phyloP scores from a whole-genome alignment of 2,888 invertebrate genomes.

The Rhamnusium bicolor region DNA sequence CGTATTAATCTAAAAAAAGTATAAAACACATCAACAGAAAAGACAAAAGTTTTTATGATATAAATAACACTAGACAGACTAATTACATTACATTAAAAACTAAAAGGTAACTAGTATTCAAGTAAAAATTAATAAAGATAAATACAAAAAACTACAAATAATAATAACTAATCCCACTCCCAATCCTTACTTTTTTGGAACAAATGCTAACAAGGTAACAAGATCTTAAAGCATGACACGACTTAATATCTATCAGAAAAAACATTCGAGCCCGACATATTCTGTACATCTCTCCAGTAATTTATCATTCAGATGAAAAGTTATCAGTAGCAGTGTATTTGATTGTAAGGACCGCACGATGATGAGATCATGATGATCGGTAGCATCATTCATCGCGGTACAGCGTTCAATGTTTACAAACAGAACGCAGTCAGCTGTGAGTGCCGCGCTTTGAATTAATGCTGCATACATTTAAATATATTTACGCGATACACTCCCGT shows the following conservation, averaged over 20 bases:
- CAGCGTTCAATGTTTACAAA: conserved; percentile 69
- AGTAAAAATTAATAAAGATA: no score
- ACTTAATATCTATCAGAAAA: conserved; percentile 14
- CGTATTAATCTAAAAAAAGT: no score
- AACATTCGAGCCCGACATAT: neutral
- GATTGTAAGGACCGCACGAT: conserved; percentile 5
- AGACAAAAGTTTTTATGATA: no score
- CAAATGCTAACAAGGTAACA: neutral
- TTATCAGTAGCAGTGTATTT: conserved; percentile 19
- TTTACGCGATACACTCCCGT: conserved; percentile 62
- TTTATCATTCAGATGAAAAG: conserved; percentile 10
- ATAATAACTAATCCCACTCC: neutral
- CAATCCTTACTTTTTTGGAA: neutral
- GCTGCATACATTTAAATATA: conserved; percentile 73
- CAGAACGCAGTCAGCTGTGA: conserved; percentile 72
- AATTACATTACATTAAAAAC: no score
- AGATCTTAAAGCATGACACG: neutral
- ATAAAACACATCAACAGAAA: no score
- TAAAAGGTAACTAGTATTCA: no score
- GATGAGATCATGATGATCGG: conserved; percentile 39
- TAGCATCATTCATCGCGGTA: conserved; percentile 44
- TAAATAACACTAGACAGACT: no score
- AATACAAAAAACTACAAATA: neutral
- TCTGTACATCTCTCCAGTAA: neutral
- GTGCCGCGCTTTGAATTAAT: conserved; percentile 71